These are phyloP conservation scores for Lasioglossum marginatum DNA, from an alignment of 2,888 invertebrate genomes.

Conservation along the genomic window DNA sequence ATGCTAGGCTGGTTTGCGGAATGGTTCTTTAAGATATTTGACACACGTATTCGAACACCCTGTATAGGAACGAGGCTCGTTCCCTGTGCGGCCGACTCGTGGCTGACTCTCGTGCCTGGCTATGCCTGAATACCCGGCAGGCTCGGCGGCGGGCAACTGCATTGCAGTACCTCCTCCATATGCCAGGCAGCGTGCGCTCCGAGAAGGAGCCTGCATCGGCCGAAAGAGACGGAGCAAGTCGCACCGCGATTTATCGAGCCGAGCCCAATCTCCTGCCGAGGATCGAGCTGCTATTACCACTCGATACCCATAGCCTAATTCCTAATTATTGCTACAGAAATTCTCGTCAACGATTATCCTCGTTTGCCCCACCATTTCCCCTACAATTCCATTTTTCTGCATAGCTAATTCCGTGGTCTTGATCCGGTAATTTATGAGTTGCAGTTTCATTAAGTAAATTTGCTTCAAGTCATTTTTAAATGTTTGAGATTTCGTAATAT, in stretches of 20 bases:
- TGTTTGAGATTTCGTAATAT: too few species aligned
- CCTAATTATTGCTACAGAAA: conserved; percentile 15
- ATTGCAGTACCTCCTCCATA: conserved; percentile 80
- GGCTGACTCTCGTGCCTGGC: conserved; percentile 69
- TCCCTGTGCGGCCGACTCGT: conserved; percentile 61
- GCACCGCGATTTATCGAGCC: conserved; percentile 65
- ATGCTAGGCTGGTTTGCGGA: background rate
- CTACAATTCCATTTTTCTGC: background rate
- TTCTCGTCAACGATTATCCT: background rate
- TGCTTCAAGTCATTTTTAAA: background rate
- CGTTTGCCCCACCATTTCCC: background rate
- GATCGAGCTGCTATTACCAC: conserved; percentile 14
- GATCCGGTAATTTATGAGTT: background rate
- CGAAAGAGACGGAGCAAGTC: conserved; percentile 58
- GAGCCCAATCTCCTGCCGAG: conserved; percentile 46
- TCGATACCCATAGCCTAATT: conserved; percentile 33
- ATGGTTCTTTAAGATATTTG: background rate
- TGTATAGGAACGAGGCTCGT: conserved; percentile 26
- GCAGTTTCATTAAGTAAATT: background rate
- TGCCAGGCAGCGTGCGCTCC: conserved; percentile 65
- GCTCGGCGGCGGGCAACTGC: conserved; percentile 79
- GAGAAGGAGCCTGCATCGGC: conserved; percentile 58
- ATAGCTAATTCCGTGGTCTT: background rate
- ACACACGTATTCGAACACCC: conserved; percentile 8
- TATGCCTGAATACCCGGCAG: conserved; percentile 78